Base-by-base conservation (phyloP, 2,113 vertebrate species). In the Limnothrissa miodon region DNA sequence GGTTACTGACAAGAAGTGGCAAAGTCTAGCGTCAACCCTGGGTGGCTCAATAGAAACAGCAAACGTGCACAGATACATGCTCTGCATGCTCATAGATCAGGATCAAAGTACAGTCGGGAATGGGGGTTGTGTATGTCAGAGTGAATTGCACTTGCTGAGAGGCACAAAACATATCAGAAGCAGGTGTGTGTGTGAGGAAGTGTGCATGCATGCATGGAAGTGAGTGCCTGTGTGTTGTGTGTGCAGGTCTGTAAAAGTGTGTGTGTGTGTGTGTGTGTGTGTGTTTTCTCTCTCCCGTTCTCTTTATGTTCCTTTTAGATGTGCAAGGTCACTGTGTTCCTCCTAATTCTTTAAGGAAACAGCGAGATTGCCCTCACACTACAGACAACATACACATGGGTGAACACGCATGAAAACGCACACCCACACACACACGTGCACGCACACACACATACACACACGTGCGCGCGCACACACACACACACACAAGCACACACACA, bases 391-490 rank as follows among this genome's bases (percentile, higher is more conserved):
- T 21, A 56, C 51, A 56, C 4, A 7, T 56, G 51, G 42, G 2
- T 42, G 42, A 2, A 42, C 42, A 42, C 2, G 42, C 42, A 4
- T 23, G 11, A 0, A 11, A 4, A 11, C 5, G 9, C 56, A 62
- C 6, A 89, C 66, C 17, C 82, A 42, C 86, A 56, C 80, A 86
- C 85, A 81, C 7, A 36, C 80, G 85, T 82, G 87, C 83, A 88
- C 83, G 80, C 39, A 19, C 79, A 45, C 51, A 59, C 74, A 86
- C 80, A 87, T 5, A 78, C 79, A 74, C 51, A 23, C 51, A 33
- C 6, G 29, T 33, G 11, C 1, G 29, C 15, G 29, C 5, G 9
- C 56, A 62, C 6, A 89, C 66, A 23, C 82, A 42, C 86, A 56
- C 80, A 86, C 85, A 81, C 7, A 36, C 80, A 86, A 81, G 87